Percentiles rank a stretch among this genome's conserved stretches.
Conservation (phyloP, 37 sponge, comb jelly and placozoan genomes). For the Halichondria panicea region DNA sequence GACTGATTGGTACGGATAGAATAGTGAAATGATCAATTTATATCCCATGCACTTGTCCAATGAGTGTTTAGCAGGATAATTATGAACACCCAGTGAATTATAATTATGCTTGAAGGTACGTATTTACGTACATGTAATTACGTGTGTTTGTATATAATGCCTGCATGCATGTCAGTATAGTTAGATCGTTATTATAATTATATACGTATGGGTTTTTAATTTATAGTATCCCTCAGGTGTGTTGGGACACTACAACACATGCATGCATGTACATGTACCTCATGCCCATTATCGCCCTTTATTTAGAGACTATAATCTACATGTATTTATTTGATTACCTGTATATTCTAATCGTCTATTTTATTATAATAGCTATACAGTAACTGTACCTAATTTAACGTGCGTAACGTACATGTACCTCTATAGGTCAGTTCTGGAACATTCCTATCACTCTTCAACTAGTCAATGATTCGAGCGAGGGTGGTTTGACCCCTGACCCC, state of each 20-base stretch:
- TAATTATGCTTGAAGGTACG: no score
- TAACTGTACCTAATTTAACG: no score
- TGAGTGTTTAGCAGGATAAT: background rate
- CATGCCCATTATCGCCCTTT: no score
- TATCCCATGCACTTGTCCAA: background rate
- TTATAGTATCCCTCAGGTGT: no score
- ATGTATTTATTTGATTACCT: background rate
- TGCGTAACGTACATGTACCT: background rate
- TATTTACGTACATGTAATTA: no score
- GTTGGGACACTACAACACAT: no score
- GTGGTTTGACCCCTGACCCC: background rate
- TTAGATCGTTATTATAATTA: no score
- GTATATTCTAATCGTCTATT: background rate
- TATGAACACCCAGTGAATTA: background rate
- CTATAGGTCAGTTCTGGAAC: slow-evolving; percentile 76
- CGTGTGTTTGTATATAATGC: no score
- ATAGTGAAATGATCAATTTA: background rate
- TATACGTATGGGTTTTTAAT: no score
- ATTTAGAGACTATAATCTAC: background rate
- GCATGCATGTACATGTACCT: no score
- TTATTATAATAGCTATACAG: no score
- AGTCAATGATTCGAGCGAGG: background rate
- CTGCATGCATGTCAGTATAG: no score
- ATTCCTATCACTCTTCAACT: slow-evolving; percentile 21
- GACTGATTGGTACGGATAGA: slow-evolving; percentile 23